phyloP scores from a whole-genome alignment of 2,113 vertebrate genomes.

The Aphyosemion australe region DNA sequence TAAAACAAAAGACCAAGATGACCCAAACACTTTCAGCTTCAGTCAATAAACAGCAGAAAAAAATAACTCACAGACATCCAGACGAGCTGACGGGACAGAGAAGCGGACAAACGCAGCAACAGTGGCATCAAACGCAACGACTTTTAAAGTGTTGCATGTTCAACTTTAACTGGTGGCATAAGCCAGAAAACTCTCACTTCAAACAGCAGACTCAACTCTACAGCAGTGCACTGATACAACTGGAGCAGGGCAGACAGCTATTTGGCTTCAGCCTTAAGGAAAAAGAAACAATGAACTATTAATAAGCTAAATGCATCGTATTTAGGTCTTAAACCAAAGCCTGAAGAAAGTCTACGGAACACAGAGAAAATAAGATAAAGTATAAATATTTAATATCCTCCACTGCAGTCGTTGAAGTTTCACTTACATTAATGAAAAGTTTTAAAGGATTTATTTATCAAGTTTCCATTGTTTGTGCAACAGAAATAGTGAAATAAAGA shows the following conservation, averaged over 20 bases:
- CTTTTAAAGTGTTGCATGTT: background rate
- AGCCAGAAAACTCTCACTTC: background rate
- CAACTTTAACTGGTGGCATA: background rate
- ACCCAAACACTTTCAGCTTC: background rate
- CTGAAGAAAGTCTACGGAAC: constrained; percentile 45
- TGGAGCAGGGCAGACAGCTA: background rate
- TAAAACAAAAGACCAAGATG: background rate
- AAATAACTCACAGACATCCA: no score
- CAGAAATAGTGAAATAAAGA: no score
- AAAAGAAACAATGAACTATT: background rate
- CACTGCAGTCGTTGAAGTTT: constrained; percentile 8
- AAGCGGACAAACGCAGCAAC: no score
- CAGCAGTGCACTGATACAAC: background rate
- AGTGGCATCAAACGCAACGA: no score
- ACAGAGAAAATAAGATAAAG: constrained; percentile 1
- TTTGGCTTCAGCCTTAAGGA: background rate
- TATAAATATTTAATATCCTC: constrained; percentile 18
- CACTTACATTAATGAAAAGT: background rate
- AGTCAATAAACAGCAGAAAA: no score
- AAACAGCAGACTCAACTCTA: background rate
- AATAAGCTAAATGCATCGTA: background rate
- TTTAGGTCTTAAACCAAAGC: constrained; percentile 54
- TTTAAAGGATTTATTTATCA: no score
- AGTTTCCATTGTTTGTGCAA: no score
- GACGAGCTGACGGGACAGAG: no score